phyloP scores from a whole-genome alignment of 2,888 invertebrate species.

The Elmis aenea region DNA sequence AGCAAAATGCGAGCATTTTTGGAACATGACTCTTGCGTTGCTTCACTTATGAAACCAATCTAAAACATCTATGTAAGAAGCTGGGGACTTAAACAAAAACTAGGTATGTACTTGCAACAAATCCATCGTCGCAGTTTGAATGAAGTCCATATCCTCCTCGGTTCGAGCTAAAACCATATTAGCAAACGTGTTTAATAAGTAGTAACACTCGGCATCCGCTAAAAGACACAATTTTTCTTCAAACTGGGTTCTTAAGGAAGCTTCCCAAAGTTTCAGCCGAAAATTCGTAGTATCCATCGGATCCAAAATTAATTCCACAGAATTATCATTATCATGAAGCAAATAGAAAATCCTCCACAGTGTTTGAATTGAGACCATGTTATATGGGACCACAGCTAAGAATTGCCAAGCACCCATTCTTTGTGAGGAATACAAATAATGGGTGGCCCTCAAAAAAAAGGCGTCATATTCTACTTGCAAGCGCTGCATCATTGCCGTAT shows the following conservation, averaged over 20 bases:
- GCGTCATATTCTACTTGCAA: slow-evolving; percentile 70
- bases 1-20: slow-evolving; percentile 70
- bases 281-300: slow-evolving; percentile 43
- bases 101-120: slow-evolving; percentile 60
- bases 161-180: slow-evolving; percentile 70
- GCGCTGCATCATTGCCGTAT: slow-evolving; percentile 51
- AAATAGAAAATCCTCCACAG: slow-evolving; percentile 65
- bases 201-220: slow-evolving; percentile 70
- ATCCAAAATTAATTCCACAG: slow-evolving; percentile 37
- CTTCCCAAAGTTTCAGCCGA: slow-evolving; percentile 46
- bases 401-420: slow-evolving; percentile 78
- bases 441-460: slow-evolving; percentile 64
- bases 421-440: slow-evolving; percentile 64
- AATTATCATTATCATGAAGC: slow-evolving; percentile 54
- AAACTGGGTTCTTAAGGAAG: slow-evolving; percentile 52
- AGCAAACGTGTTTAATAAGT: slow-evolving; percentile 70
- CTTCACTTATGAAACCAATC: slow-evolving; percentile 68
- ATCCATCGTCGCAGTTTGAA: slow-evolving; percentile 61
- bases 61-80: slow-evolving; percentile 35
- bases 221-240: slow-evolving; percentile 60
- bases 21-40: slow-evolving; percentile 67
- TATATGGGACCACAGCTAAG: slow-evolving; percentile 69
- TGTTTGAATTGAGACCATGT: slow-evolving; percentile 52
- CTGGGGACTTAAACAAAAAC: slow-evolving; percentile 1
- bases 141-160: slow-evolving; percentile 58